These are phyloP conservation scores for Eurosta solidaginis DNA, from an alignment of 1,140 invertebrate species.

Conservation along the genomic window DNA sequence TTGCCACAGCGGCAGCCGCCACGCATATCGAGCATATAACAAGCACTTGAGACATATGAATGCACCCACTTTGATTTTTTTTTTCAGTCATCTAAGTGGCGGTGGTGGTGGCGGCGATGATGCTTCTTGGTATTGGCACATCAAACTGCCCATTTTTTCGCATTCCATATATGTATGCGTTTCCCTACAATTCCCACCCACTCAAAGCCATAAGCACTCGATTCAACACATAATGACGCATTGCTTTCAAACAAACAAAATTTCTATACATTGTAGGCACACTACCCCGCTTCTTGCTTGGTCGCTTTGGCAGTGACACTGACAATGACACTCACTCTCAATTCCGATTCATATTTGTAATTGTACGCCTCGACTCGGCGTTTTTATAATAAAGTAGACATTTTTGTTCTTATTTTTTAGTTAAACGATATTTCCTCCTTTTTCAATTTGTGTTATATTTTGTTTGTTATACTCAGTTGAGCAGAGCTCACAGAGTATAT, in stretches of 20 bases:
- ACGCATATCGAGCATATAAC: conserved; percentile 59
- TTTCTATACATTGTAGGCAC: conserved; percentile 24
- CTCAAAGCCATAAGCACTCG: not conserved
- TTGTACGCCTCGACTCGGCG: not conserved
- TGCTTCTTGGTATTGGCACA: not conserved
- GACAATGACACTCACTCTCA: not conserved
- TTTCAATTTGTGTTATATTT: not conserved
- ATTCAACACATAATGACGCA: conserved; percentile 3
- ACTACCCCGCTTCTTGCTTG: too few relatives aligned
- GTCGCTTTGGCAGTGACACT: conserved; percentile 13
- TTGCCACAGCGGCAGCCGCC: conserved; percentile 39
- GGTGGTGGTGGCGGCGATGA: not conserved
- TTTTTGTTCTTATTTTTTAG: not conserved
- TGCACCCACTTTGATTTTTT: conserved; percentile 55
- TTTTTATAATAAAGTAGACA: not conserved
- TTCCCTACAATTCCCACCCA: not conserved
- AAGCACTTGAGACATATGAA: conserved; percentile 61
- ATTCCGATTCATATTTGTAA: not conserved
- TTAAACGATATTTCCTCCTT: not conserved
- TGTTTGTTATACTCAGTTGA: too few relatives aligned
- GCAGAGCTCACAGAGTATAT: too few relatives aligned
- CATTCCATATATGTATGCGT: not conserved
- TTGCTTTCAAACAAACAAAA: conserved; percentile 9
- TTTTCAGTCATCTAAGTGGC: not conserved
- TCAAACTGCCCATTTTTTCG: not conserved